These are phyloP conservation scores for Zophobas atratus DNA, from an alignment of 1,140 invertebrate genomes.

Conservation along the genomic window DNA sequence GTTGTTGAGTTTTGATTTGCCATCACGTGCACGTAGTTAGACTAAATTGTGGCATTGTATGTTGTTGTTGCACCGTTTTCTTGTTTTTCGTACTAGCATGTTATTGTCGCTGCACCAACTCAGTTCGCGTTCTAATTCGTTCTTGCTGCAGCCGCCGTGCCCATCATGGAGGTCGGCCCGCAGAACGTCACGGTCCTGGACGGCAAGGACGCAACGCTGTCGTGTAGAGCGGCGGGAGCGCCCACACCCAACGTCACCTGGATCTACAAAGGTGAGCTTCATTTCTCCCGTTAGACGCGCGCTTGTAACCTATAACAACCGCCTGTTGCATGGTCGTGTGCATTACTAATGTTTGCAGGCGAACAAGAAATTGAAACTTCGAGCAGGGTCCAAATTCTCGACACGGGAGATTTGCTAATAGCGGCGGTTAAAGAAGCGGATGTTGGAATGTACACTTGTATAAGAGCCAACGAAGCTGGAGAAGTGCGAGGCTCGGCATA, in stretches of 20 bases:
- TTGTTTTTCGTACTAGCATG: conserved; percentile 15
- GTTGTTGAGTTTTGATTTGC: conserved; percentile 1
- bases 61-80: conserved; percentile 17
- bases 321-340: conserved; percentile 40
- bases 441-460: conserved; percentile 91
- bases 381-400: conserved; percentile 86
- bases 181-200: conserved; percentile 91
- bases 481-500: conserved; percentile 85
- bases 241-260: conserved; percentile 93
- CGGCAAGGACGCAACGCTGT: conserved; percentile 91
- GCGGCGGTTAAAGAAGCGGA: conserved; percentile 87
- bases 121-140: no score
- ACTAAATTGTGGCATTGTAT: conserved; percentile 31
- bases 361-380: conserved; percentile 72
- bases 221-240: conserved; percentile 89
- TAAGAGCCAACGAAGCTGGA: conserved; percentile 91
- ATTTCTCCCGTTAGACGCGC: conserved; percentile 25
- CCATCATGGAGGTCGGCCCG: conserved; percentile 86
- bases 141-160: conserved; percentile 81
- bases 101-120: neutral
- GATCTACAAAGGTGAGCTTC: conserved; percentile 86
- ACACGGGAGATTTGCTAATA: conserved; percentile 88
- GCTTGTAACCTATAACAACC: conserved; percentile 21
- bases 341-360: conserved; percentile 66
- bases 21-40: conserved; percentile 42